Evolutionary conservation across 2,888 invertebrate species (phyloP).

Genomic region (Rosalia funebris): DNA sequence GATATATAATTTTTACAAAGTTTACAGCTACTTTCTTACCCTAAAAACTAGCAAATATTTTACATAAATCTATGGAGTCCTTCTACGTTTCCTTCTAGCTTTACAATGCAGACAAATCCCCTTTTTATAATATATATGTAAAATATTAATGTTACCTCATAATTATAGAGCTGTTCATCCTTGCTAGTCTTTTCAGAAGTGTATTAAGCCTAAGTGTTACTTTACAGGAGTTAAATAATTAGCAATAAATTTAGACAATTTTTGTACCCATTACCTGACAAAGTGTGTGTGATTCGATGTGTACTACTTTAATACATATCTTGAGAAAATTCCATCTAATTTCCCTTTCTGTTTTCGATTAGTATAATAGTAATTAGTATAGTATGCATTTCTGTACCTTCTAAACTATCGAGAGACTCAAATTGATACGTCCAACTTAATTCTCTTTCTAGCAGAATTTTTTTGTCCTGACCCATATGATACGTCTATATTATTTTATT

Average conservation of each 20-base stretch:
- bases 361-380: neutral
- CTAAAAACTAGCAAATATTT: too few relatives aligned
- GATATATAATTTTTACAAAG: too few relatives aligned
- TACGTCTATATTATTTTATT: conserved; percentile 10
- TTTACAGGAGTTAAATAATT: neutral
- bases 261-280: neutral
- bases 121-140: too few relatives aligned
- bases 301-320: conserved; percentile 16
- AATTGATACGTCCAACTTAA: conserved; percentile 12
- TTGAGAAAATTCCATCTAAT: neutral
- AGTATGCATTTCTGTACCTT: neutral
- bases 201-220: neutral
- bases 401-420: conserved; percentile 8
- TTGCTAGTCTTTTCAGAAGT: conserved; percentile 2
- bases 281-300: neutral
- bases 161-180: neutral
- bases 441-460: conserved; percentile 7
- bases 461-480: conserved; percentile 9
- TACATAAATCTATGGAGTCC: too few relatives aligned
- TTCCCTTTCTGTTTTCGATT: neutral
- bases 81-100: too few relatives aligned
- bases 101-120: too few relatives aligned
- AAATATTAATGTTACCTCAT: neutral
- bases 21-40: too few relatives aligned
- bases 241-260: conserved; percentile 6